phyloP scores from a whole-genome alignment of 2,797 vertebrate species.

The Staurois parvus region DNA sequence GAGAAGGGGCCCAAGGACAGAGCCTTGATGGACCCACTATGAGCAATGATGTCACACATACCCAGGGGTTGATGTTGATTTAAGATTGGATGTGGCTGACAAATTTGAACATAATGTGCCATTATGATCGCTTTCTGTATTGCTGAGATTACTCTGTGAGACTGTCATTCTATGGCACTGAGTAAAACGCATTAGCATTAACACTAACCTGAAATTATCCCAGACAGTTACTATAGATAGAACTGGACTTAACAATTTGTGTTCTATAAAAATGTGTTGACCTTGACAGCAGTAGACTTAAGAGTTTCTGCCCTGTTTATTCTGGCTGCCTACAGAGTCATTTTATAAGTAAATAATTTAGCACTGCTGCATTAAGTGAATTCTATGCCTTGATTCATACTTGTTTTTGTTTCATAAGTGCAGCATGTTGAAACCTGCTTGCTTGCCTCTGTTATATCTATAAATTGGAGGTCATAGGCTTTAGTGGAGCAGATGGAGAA shows the following conservation, averaged over 20 bases:
- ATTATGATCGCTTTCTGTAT: neutral
- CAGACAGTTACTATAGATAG: neutral
- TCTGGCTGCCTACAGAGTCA: slow-evolving; percentile 20
- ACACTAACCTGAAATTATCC: neutral
- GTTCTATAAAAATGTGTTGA: slow-evolving; percentile 19
- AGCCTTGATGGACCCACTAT: too few relatives aligned
- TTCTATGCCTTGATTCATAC: slow-evolving; percentile 38
- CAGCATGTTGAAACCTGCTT: neutral
- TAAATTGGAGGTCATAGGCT: slow-evolving; percentile 30
- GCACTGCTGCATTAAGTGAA: slow-evolving; percentile 19
- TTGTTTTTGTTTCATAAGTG: slow-evolving; percentile 22
- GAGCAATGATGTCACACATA: neutral
- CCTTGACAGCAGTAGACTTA: neutral
- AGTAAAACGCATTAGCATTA: neutral
- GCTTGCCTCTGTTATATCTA: neutral
- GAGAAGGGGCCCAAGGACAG: too few relatives aligned
- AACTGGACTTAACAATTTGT: neutral
- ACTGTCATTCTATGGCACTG: neutral
- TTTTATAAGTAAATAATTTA: slow-evolving; percentile 59
- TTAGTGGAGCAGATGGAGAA: slow-evolving; percentile 19
- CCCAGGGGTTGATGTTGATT: neutral
- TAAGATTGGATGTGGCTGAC: neutral
- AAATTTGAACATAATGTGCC: neutral
- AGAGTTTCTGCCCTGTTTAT: slow-evolving; percentile 27
- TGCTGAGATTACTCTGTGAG: neutral